Percentiles rank a stretch among this genome's conserved stretches.
phyloP scores from a whole-genome alignment of 2,888 invertebrate genomes.

The Craniophora ligustri region DNA sequence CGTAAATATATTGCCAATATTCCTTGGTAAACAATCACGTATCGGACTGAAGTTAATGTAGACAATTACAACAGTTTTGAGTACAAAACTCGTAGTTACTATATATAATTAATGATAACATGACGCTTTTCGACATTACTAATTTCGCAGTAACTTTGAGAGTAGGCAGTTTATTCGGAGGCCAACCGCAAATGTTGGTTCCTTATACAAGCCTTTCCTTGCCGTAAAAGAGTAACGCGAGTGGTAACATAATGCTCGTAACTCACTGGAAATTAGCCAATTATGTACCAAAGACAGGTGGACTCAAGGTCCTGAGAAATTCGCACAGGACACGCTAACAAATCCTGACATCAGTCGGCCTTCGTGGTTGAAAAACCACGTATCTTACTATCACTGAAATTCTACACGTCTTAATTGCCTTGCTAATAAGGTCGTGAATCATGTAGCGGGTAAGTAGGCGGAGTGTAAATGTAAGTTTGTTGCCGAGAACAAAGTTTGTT shows the following conservation, averaged over 20 bases:
- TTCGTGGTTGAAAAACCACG: conserved; percentile 32
- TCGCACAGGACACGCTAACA: conserved; percentile 57
- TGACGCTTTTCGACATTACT: no score
- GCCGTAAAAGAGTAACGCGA: conserved; percentile 18
- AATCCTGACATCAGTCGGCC: conserved; percentile 62
- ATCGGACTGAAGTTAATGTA: conserved; percentile 3
- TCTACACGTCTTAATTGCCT: neutral
- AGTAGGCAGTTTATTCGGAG: conserved; percentile 30
- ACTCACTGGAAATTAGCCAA: conserved; percentile 48
- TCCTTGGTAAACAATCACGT: no score
- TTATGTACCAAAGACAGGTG: conserved; percentile 50
- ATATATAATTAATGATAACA: no score
- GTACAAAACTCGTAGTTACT: conserved; percentile 20
- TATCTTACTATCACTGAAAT: neutral
- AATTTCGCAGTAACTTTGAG: conserved; percentile 23
- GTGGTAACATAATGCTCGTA: conserved; percentile 28
- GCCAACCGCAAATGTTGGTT: conserved; percentile 25
- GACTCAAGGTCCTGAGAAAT: conserved; percentile 57
- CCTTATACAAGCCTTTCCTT: conserved; percentile 34
- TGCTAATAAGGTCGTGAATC: conserved; percentile 39
- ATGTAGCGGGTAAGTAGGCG: conserved; percentile 17
- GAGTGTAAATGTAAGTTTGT: conserved; percentile 36
- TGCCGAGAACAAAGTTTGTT: conserved; percentile 43
- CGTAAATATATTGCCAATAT: no score
- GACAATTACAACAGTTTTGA: conserved; percentile 28